Base-by-base conservation (phyloP, 2,113 vertebrate species). In the Cebus imitator region DNA sequence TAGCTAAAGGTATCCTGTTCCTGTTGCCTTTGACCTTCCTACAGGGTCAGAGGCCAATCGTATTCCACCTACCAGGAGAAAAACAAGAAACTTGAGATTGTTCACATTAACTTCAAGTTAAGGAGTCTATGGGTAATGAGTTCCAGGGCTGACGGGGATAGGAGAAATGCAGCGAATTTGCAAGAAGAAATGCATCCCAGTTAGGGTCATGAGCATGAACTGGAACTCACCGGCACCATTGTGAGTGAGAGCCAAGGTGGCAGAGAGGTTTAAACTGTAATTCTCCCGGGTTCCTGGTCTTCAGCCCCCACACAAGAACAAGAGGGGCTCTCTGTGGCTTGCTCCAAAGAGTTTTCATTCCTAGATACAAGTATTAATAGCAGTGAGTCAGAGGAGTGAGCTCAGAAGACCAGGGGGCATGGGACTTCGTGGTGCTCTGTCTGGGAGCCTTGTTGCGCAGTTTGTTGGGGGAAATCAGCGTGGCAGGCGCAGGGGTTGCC, bases 1-100 rank as follows among this genome's bases (percentile, higher is more conserved):
- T 55, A 57, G 64, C 90, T 91, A 55, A 61, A 87, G 48, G 79
- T 82, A 43, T 76, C 25, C 32, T 6, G 30, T 80, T 85, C 70
- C 37, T 17, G 5, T 70, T 27, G 85, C 89, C 93, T 52, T 57
- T 68, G 58, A 40, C 86, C 92, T 92, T 86, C n/a, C 50, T 87
- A 82, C 79, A 20, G 16, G 0, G 18, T 88, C 87, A 84, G 87
- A 66, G 37, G 37, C 64, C 93, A 81, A 83, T 43, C 68, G 13
- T 61, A 35, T 23, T 76, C 79, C 17, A n/a, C 72, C 72, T 57
- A 18, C 94, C 78, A 55, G 64, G 61, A 87, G 20, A 35, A 73
- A 94, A 80, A 50, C n/a, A 27, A 43, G 80, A 81, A 40, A 64
- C 20, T 16, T 9, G 16, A 70, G 72, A 40, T 40, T 7, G 82